Evolutionary conservation across 2,888 invertebrate species (phyloP).

Genomic region (Drosophila nr. perissopoda): DNA sequence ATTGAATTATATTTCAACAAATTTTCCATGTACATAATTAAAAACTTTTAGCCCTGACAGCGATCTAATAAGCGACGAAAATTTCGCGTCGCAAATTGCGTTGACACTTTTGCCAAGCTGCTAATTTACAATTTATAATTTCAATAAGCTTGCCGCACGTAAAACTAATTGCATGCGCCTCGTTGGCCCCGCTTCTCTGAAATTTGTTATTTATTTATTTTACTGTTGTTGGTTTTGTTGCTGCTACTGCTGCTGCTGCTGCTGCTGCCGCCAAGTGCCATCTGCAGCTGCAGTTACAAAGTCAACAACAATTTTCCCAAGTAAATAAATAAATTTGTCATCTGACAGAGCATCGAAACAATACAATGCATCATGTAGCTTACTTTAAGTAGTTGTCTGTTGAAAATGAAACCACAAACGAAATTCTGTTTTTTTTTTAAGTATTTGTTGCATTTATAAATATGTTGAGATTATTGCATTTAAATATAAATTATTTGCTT

Average conservation of each 20-base stretch:
- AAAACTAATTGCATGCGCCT: conserved; percentile 57
- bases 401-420: neutral
- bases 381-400: neutral
- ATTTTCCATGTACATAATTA: conserved; percentile 68
- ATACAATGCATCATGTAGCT: neutral
- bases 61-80: conserved; percentile 43
- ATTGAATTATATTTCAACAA: conserved; percentile 56
- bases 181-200: conserved; percentile 10
- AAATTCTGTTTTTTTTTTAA: neutral
- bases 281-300: conserved; percentile 51
- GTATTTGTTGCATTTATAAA: neutral
- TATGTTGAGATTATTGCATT: too few species aligned
- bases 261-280: conserved; percentile 16
- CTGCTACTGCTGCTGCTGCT: conserved; percentile 14
- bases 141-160: conserved; percentile 58
- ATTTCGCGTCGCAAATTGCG: conserved; percentile 24
- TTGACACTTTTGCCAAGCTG: conserved; percentile 37
- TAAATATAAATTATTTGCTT: neutral
- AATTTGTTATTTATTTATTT: conserved; percentile 33
- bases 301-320: conserved; percentile 51
- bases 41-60: conserved; percentile 59
- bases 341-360: conserved; percentile 7
- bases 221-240: conserved; percentile 13
- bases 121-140: conserved; percentile 73
- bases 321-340: conserved; percentile 43